Conservation (phyloP, 2,888 invertebrate genomes). For the Ferrisia virgata region DNA sequence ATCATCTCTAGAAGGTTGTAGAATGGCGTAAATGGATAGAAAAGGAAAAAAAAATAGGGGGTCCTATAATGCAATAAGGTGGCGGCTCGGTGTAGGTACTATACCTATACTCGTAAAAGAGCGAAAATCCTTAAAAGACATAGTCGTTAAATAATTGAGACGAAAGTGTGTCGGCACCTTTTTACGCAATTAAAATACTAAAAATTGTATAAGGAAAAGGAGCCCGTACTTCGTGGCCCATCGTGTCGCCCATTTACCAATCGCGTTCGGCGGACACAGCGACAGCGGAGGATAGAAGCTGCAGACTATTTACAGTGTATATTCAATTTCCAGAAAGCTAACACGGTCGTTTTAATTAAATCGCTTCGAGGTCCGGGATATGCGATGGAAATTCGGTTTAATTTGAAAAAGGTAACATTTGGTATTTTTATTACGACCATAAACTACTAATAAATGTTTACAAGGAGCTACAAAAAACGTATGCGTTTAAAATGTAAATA, state of each 20-base stretch:
- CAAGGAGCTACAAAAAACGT: conserved; percentile 22
- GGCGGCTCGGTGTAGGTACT: background rate
- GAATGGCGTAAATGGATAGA: background rate
- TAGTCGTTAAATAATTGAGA: conserved; percentile 1
- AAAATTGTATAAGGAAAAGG: background rate
- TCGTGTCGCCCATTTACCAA: background rate
- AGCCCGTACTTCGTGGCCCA: too few relatives aligned
- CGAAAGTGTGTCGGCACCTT: conserved; percentile 12
- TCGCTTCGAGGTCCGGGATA: background rate
- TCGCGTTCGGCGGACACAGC: background rate
- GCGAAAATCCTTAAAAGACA: background rate
- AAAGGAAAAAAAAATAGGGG: background rate
- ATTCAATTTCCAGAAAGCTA: background rate
- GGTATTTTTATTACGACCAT: conserved; percentile 40
- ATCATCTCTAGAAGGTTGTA: background rate
- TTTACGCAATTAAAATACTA: background rate
- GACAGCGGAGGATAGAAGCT: too few relatives aligned
- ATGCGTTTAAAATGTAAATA: conserved; percentile 23
- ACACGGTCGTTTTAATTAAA: conserved; percentile 21
- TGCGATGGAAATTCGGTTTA: background rate
- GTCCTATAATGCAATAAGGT: background rate
- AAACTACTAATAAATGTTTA: conserved; percentile 43
- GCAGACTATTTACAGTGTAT: background rate
- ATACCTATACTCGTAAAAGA: background rate
- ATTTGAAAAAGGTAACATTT: conserved; percentile 18